phyloP scores from a whole-genome alignment of 2,113 vertebrate species.

The Heterotilapia buettikoferi region DNA sequence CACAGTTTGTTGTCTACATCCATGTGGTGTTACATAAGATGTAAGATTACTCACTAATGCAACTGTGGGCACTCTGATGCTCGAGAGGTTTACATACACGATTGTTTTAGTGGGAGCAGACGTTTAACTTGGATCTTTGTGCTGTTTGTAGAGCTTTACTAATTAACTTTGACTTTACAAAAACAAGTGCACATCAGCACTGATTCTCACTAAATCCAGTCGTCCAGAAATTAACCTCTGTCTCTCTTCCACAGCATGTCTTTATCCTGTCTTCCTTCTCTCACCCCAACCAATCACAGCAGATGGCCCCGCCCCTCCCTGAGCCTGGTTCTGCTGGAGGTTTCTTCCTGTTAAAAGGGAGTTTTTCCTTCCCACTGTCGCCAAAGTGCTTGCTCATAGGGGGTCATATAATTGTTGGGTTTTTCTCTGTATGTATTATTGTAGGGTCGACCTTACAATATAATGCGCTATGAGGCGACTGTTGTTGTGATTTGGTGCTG shows the following conservation, averaged over 20 bases:
- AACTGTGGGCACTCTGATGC: not conserved
- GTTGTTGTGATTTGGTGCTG: too few species aligned
- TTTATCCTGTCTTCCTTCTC: rapidly evolving
- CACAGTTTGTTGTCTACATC: not conserved
- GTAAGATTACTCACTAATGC: not conserved
- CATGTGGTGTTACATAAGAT: not conserved
- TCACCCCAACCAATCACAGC: rapidly evolving
- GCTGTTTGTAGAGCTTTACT: not conserved
- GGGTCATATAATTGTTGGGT: too few species aligned
- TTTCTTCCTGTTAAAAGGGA: not conserved
- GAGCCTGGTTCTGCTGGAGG: rapidly evolving
- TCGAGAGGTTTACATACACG: not conserved
- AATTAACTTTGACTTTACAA: not conserved
- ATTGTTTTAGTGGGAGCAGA: not conserved
- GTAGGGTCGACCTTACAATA: too few species aligned
- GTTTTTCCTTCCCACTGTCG: not conserved
- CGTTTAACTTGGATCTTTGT: not conserved
- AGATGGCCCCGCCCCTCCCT: not conserved
- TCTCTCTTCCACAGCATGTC: not conserved
- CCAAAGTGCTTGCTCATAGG: not conserved
- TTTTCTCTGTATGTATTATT: too few species aligned
- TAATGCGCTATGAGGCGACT: too few species aligned
- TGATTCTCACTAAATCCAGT: not conserved
- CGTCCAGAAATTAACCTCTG: rapidly evolving
- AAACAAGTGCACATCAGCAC: not conserved